Evolutionary conservation across 2,113 vertebrate genomes (phyloP).

Genomic region (Tyto alba): DNA sequence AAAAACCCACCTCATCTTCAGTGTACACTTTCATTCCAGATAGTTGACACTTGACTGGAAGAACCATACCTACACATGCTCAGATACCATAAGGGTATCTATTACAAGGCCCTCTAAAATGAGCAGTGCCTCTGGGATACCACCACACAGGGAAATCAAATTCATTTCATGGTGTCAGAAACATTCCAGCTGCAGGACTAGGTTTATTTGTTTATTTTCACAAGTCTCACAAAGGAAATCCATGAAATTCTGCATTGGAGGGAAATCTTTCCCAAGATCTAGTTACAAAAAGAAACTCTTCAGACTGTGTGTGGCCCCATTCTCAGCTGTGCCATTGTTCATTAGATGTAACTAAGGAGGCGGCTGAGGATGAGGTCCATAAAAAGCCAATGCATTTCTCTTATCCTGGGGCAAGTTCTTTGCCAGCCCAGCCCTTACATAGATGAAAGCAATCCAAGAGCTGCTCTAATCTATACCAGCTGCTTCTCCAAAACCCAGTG

Average conservation of each 20-base stretch:
- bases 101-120: background rate
- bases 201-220: conserved; percentile 51
- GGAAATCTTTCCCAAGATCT: conserved; percentile 51
- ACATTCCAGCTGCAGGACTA: background rate
- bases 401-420: conserved; percentile 33
- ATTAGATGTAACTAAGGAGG: conserved; percentile 29
- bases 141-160: background rate
- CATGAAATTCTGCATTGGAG: conserved; percentile 39
- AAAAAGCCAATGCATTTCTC: conserved; percentile 16
- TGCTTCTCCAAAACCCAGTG: background rate
- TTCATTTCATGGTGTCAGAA: background rate
- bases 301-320: conserved; percentile 50
- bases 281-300: conserved; percentile 34
- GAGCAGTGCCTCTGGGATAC: background rate
- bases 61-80: background rate
- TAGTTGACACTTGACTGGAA: background rate
- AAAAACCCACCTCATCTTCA: background rate
- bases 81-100: background rate
- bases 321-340: conserved; percentile 56
- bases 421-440: conserved; percentile 28
- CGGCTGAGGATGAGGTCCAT: conserved; percentile 15
- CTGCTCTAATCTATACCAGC: conserved; percentile 28
- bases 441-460: conserved; percentile 35
- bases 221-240: conserved; percentile 23
- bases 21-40: background rate